Evolutionary conservation across 2,797 vertebrate species (phyloP).

Genomic region (Sebastes baramenuke): DNA sequence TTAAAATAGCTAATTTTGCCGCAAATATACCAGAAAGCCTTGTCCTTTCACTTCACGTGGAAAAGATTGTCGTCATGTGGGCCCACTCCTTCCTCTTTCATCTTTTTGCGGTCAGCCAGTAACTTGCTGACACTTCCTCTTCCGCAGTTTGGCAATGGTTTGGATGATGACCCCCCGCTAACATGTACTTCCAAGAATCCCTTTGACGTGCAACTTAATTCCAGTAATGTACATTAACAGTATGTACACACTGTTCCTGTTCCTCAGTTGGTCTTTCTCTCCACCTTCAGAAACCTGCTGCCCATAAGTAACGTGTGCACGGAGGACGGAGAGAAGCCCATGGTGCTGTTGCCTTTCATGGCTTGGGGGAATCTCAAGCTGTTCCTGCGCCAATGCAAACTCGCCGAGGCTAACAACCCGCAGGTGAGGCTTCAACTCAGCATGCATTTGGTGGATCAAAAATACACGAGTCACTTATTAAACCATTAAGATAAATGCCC

Average conservation of each 20-base stretch:
- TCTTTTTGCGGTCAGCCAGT: not conserved
- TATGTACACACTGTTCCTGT: not conserved
- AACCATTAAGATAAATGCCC: constrained; percentile 22
- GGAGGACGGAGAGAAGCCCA: constrained; percentile 97
- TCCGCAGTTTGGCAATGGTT: not conserved
- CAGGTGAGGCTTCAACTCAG: constrained; percentile 84
- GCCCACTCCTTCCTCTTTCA: constrained; percentile 44
- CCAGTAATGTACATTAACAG: not conserved
- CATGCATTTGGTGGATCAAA: not conserved
- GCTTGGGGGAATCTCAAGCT: constrained; percentile 99
- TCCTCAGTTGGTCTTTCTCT: not conserved
- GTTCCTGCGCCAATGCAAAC: constrained; percentile 97
- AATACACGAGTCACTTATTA: not conserved
- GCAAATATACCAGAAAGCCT: not conserved
- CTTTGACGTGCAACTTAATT: not conserved
- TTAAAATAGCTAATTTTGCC: not conserved
- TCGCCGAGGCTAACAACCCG: constrained; percentile 98
- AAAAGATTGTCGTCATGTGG: not conserved
- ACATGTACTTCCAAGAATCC: not conserved
- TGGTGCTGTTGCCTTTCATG: constrained; percentile 97
- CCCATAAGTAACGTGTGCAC: constrained; percentile 96
- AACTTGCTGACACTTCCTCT: constrained; percentile 21
- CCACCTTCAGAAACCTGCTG: constrained; percentile 88
- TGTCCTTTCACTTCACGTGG: not conserved
- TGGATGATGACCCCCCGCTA: not conserved